Base-by-base conservation (phyloP, 2,797 vertebrate genomes). In the Limosa lapponica region DNA sequence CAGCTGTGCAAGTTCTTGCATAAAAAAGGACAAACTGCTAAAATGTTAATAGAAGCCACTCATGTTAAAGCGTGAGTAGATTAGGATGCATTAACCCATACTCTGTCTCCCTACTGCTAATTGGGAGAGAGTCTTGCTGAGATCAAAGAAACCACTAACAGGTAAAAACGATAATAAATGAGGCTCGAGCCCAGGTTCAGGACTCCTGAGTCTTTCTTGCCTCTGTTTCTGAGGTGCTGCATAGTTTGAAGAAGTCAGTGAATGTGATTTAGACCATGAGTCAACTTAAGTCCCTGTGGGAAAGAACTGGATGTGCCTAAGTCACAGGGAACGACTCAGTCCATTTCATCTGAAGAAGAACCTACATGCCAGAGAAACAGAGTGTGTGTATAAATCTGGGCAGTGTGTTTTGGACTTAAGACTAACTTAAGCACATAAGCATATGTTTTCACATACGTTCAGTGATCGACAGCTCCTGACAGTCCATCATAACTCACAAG, bases 1-100 rank as follows among this genome's bases (percentile, higher is more conserved):
- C 94, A 96, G 79, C 82, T 92, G 72, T 87, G 61, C 75, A 86
- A 89, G 82, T 93, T 89, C 89, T 91, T 95, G 69, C 92, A 93
- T 83, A 96, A 88, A 46, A 46, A 96, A 92, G 49, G 75, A 81
- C 65, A 82, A 93, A 81, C 79, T 91, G 72, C 54, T 91, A 69
- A 75, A 82, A 82, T 4, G 2, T 36, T 96, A 91, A 94, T 88
- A 72, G 77, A 70, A 90, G 54, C 23, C 49, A 79, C 72, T 95
- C 75, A 74, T 65, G 61, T 89, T 93, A 82, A 95, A 84, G 51
- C 72, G 49, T 32, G 23, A 41, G 72, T 86, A 93, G 67, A 93
- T 69, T 37, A 89, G 69, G 89, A 62, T 78, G 49, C n/a, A 71
- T 81, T 96, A 92, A 70, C 69, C 48, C 91, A 79, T 48, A 75